Conservation (phyloP, 1,140 invertebrate genomes). For the Lordiphosa mommai region DNA sequence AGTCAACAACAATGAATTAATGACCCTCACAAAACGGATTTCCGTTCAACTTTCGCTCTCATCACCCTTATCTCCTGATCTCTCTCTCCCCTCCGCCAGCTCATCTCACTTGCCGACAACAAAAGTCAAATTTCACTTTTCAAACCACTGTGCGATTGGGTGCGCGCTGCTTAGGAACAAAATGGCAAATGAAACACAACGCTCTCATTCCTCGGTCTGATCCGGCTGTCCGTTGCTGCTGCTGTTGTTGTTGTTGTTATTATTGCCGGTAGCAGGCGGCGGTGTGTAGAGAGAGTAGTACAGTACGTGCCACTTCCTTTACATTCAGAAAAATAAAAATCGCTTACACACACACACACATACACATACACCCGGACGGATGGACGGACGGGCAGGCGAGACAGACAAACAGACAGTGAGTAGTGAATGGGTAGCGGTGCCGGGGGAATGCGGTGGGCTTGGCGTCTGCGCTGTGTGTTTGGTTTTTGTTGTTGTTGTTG, state of each 20-base stretch:
- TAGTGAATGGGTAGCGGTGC: conserved; percentile 11
- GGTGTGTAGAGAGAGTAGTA: conserved; percentile 59
- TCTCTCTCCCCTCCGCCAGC: not conserved
- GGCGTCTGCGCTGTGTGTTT: conserved; percentile 64
- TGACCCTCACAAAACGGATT: conserved; percentile 2
- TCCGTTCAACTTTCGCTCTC: conserved; percentile 26
- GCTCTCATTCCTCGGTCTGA: conserved; percentile 52
- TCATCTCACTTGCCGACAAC: not conserved
- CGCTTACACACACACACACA: conserved; percentile 35
- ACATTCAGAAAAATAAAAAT: conserved; percentile 78
- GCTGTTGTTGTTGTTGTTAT: conserved; percentile 37
- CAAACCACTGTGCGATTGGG: conserved; percentile 45
- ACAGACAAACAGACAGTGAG: conserved; percentile 33
- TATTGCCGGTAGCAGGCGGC: conserved; percentile 42
- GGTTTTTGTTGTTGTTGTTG: conserved; percentile 44
- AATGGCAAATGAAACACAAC: conserved; percentile 34
- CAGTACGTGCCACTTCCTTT: conserved; percentile 78
- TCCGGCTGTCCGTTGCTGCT: conserved; percentile 35
- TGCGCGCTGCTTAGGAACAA: conserved; percentile 37
- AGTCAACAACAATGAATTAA: not conserved
- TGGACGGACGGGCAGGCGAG: conserved; percentile 19
- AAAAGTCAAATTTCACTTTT: conserved; percentile 25
- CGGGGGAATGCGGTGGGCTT: conserved; percentile 30
- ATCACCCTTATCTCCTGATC: not conserved
- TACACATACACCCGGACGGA: conserved; percentile 18